Base-by-base conservation (phyloP, 1,140 invertebrate species). In the Hypothenemus hampei region DNA sequence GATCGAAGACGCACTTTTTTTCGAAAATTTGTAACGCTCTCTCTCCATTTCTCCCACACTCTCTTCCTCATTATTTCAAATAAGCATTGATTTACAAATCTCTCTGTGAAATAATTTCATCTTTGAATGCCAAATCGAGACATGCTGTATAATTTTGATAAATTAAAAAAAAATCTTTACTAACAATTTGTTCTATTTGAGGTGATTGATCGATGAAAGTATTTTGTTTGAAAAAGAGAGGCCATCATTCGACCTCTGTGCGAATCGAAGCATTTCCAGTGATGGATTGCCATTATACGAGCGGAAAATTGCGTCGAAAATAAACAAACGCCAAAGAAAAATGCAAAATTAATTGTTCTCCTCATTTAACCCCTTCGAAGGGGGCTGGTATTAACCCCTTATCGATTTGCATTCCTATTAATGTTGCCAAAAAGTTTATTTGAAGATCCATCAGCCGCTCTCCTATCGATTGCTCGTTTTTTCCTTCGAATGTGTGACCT, bases 141-240 rank as follows among this genome's bases (percentile, higher is more conserved):
- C 15, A 15, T 7, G 15, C 6, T 7, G 15, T 10, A 37, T 10
- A 37, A 37, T 37, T 6, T 7, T 15, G 0, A 15, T 10, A n/a
- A 6, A 7, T 37, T 37, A 16, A 16, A 16, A 11, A 10, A 7
- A 37, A 37, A 37, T 7, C 6, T 29, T 46, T 46, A n/a, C 26
- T 29, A 37, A 33, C 15, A 35, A 35, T 51, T 51, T 49, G 31
- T 35, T 43, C 40, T 43, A 35, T 13, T 26, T 13, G 15, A n/a
- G n/a, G 15, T 47, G 53, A 55, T 55, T 55, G 53, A 55, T 55
- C n/a, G 41, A 55, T 35, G 40, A 22, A 55, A 55, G 48, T 40
- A 46, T 47, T 47, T 24, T 36, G 44, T 55, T 47, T 55, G 53
- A 44, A 40, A 31, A 35, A n/a, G n/a, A n/a, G 20, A 43, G 41